Conservation (phyloP, 2,113 vertebrate genomes). For the Hippocampus comes region DNA sequence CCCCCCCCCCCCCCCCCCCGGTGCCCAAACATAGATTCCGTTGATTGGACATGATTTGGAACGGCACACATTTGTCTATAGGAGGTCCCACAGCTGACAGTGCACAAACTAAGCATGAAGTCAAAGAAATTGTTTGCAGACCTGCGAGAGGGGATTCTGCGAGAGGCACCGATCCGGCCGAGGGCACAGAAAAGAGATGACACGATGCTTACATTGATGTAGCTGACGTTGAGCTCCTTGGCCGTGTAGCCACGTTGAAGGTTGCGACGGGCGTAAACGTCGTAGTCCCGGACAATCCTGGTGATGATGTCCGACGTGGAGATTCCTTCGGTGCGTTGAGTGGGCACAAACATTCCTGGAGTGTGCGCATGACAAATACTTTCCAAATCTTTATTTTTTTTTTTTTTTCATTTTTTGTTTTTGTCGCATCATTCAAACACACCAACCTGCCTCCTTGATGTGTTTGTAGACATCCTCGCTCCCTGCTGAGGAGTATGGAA, state of each 20-base stretch:
- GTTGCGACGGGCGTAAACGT: slow-evolving; percentile 92
- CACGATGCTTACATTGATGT: slow-evolving; percentile 84
- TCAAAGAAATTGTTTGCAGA: too few species aligned
- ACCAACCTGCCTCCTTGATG: slow-evolving; percentile 95
- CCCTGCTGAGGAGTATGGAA: slow-evolving; percentile 98
- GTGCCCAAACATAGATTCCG: too few species aligned
- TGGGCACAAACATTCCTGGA: slow-evolving; percentile 95
- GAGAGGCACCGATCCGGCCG: too few species aligned
- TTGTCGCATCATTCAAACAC: neutral
- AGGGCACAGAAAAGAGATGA: too few species aligned
- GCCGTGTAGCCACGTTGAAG: slow-evolving; percentile 96
- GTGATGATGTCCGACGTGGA: slow-evolving; percentile 97
- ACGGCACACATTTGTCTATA: too few species aligned
- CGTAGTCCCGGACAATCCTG: slow-evolving; percentile 93
- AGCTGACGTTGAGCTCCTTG: slow-evolving; percentile 96
- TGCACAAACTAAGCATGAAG: too few species aligned
- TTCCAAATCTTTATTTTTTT: neutral
- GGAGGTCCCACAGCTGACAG: too few species aligned
- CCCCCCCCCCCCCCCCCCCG: too few species aligned
- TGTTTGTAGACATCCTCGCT: slow-evolving; percentile 99
- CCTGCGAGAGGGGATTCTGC: too few species aligned
- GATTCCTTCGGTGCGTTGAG: slow-evolving; percentile 95
- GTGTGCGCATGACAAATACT: neutral
- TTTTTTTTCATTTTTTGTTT: too few species aligned
- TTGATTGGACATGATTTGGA: too few species aligned